Percentiles rank a stretch among this genome's conserved stretches.
phyloP scores from a whole-genome alignment of 2,113 vertebrate genomes.

The Aramus guarauna region DNA sequence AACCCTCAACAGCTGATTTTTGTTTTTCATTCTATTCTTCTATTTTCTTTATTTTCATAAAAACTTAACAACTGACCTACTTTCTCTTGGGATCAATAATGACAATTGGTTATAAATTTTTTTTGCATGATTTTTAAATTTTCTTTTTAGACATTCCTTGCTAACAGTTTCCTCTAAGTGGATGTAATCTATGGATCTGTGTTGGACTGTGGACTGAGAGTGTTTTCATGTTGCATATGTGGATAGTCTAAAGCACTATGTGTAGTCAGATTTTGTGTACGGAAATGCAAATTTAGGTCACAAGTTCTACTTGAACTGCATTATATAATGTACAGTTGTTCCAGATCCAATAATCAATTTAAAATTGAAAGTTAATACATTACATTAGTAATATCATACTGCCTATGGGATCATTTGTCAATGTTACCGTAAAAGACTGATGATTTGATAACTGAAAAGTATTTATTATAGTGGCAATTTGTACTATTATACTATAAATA shows the following conservation, averaged over 20 bases:
- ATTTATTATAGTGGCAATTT: slow-evolving; percentile 75
- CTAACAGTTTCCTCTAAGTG: background rate
- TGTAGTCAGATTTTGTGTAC: background rate
- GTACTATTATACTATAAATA: slow-evolving; percentile 69
- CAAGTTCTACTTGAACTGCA: background rate
- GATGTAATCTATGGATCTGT: background rate
- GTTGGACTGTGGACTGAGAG: background rate
- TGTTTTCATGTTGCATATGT: background rate
- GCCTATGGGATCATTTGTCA: slow-evolving; percentile 65
- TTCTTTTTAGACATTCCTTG: background rate
- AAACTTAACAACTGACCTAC: background rate
- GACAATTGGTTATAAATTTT: background rate
- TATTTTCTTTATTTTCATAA: background rate
- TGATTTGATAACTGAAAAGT: slow-evolving; percentile 65
- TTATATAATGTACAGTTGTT: slow-evolving; percentile 43
- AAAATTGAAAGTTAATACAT: slow-evolving; percentile 72
- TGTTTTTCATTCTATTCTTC: background rate
- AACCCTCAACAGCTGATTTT: background rate
- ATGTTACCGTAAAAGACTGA: slow-evolving; percentile 63
- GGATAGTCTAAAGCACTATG: background rate
- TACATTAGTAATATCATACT: slow-evolving; percentile 56
- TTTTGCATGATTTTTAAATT: background rate
- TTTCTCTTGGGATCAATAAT: background rate
- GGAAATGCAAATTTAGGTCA: background rate
- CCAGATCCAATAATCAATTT: slow-evolving; percentile 50